Conservation (phyloP, 2,113 vertebrate species). For the Tenebrosternarchus preto region DNA sequence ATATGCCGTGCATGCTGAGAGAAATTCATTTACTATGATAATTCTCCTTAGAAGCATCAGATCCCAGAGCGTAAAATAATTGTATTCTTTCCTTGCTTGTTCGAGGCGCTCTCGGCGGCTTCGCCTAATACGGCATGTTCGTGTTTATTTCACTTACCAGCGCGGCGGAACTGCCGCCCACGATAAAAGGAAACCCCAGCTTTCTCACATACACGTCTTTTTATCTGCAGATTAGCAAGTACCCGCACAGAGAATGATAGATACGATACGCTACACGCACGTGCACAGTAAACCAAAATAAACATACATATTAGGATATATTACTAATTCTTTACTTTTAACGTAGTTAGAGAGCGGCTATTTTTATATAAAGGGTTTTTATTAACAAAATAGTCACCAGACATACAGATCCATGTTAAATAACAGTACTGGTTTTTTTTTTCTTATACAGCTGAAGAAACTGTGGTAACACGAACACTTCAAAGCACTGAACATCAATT, state of each 20-base stretch:
- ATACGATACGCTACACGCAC: no score
- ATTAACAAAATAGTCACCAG: conserved; percentile 76
- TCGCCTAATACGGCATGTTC: neutral
- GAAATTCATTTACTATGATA: no score
- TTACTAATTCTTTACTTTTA: neutral
- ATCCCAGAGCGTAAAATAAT: no score
- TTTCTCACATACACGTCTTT: no score
- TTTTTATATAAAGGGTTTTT: conserved; percentile 69
- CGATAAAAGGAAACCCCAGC: neutral
- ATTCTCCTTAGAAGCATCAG: no score
- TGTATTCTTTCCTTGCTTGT: neutral
- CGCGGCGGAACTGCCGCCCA: no score
- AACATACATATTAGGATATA: neutral
- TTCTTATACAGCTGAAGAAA: conserved; percentile 48
- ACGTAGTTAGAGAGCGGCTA: neutral
- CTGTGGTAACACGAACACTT: conserved; percentile 41
- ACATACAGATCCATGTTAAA: conserved; percentile 71
- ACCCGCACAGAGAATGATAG: no score
- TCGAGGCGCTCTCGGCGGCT: neutral
- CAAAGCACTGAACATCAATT: conserved; percentile 51
- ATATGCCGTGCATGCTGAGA: no score
- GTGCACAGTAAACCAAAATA: no score
- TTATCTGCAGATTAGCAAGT: no score
- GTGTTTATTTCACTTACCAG: neutral
- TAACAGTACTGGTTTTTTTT: conserved; percentile 62